Evolutionary conservation across 2,797 vertebrate genomes (phyloP).

Genomic region (Petrocephalus sullivani): DNA sequence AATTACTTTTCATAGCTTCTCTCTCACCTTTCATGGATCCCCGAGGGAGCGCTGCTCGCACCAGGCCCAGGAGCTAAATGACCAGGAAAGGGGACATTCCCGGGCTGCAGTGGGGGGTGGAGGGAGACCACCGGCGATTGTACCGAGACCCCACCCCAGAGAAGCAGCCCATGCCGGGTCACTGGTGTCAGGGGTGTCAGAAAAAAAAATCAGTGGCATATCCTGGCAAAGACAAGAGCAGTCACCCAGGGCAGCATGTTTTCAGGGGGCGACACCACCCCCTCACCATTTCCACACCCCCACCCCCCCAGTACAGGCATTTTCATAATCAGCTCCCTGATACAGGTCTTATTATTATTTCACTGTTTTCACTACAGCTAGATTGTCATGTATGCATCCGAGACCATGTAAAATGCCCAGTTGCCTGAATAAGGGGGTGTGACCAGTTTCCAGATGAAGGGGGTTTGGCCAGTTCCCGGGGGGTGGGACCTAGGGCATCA

Average conservation of each 20-base stretch:
- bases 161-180: not conserved
- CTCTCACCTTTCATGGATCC: not conserved
- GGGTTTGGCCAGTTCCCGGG: not conserved
- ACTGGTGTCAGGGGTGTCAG: not conserved
- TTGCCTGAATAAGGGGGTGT: too few relatives aligned
- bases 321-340: not conserved
- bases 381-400: not conserved
- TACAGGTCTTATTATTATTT: not conserved
- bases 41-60: not conserved
- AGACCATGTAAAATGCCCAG: not conserved
- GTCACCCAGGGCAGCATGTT: not conserved
- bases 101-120: not conserved
- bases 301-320: not conserved
- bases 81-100: not conserved
- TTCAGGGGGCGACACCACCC: not conserved
- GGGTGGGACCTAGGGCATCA: not conserved
- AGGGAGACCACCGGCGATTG: not conserved
- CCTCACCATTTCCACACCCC: not conserved
- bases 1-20: conserved; percentile 16
- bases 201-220: not conserved
- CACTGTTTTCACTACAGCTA: not conserved
- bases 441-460: not conserved
- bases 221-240: not conserved
- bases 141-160: not conserved
- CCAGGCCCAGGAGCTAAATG: not conserved